Evolutionary conservation across 1,140 invertebrate genomes (phyloP), one percentile per base, ranked within the genome.

Genomic region (Heliothis virescens): DNA sequence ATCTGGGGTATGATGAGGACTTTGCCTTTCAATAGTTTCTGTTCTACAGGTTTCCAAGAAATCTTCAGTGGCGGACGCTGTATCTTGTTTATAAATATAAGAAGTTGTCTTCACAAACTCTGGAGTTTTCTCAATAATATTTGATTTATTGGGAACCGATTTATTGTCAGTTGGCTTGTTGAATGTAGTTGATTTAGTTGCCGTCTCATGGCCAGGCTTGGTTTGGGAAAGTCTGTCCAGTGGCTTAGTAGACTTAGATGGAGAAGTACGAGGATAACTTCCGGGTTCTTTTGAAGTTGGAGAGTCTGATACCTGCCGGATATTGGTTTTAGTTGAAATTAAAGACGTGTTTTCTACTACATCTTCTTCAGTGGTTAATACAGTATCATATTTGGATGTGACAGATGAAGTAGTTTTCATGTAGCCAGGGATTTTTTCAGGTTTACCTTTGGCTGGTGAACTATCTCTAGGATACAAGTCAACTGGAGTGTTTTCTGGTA

Each of bases 371-470:
- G 77, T 75, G 52, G 74, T 62, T 15, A 21, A 29, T 26, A 60
- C 16, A 12, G 55, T 62, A 21, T 84, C 83, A 50, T 79, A 57
- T 79, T 79, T 85, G 21, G 76, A 52, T 5, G 69, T 26, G 9
- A 52, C 57, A n/a, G 82, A 62, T 15, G 73, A 21, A 11, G 80
- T 84, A 18, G 83, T 82, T 62, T 80, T 78, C 79, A 80, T 78
- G 11, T 79, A 81, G 41, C 69, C 60, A 12, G 81, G 78, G 7
- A 76, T 26, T 11, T 75, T 69, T 0, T 67, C 15, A 26, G 15
- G 62, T 21, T 41, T 18, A 3, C 34, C 29, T 26, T 41, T 50
- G 2, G 16, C 41, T 53, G 63, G 41, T 18, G 72, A 69, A 7
- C 57, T 10, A 41, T 73, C 60, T 55, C 18, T 53, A 15, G 59